phyloP scores from a whole-genome alignment of 2,888 invertebrate species.

The Mayetiola destructor region DNA sequence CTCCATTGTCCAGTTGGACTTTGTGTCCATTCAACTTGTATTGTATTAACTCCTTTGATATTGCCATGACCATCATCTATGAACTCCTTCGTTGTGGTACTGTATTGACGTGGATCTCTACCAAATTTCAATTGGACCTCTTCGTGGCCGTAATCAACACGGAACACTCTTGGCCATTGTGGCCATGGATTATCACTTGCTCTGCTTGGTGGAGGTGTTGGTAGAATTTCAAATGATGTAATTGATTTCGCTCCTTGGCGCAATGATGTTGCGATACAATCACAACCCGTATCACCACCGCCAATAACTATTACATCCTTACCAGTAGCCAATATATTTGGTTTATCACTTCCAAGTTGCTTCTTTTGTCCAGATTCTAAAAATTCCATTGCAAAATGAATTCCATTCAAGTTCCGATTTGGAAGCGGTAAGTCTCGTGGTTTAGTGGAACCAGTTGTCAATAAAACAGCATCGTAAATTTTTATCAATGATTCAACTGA shows the following conservation, averaged over 20 bases:
- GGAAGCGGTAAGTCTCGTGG: slow-evolving; percentile 79
- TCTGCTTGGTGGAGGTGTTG: slow-evolving; percentile 69
- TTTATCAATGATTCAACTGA: slow-evolving; percentile 53
- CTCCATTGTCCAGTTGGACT: slow-evolving; percentile 86
- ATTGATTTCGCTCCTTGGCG: slow-evolving; percentile 73
- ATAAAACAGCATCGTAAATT: slow-evolving; percentile 67
- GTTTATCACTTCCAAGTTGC: slow-evolving; percentile 54
- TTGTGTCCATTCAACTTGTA: slow-evolving; percentile 87
- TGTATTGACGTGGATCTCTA: slow-evolving; percentile 84
- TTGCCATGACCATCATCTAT: slow-evolving; percentile 70
- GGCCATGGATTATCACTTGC: slow-evolving; percentile 95
- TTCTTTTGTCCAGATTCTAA: slow-evolving; percentile 93
- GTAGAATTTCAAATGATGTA: slow-evolving; percentile 93
- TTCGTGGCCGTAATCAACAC: slow-evolving; percentile 96
- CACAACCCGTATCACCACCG: slow-evolving; percentile 81
- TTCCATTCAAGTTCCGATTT: slow-evolving; percentile 79
- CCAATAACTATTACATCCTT: slow-evolving; percentile 91
- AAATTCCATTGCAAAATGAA: slow-evolving; percentile 97
- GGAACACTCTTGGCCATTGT: slow-evolving; percentile 92
- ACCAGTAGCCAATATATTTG: slow-evolving; percentile 67
- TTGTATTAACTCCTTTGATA: slow-evolving; percentile 80
- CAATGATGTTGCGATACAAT: slow-evolving; percentile 95
- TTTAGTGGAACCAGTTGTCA: slow-evolving; percentile 93
- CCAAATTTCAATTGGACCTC: slow-evolving; percentile 87
- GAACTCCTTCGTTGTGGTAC: slow-evolving; percentile 89